Evolutionary conservation across 2,888 invertebrate species (phyloP).

Genomic region (Drosophila robusta): DNA sequence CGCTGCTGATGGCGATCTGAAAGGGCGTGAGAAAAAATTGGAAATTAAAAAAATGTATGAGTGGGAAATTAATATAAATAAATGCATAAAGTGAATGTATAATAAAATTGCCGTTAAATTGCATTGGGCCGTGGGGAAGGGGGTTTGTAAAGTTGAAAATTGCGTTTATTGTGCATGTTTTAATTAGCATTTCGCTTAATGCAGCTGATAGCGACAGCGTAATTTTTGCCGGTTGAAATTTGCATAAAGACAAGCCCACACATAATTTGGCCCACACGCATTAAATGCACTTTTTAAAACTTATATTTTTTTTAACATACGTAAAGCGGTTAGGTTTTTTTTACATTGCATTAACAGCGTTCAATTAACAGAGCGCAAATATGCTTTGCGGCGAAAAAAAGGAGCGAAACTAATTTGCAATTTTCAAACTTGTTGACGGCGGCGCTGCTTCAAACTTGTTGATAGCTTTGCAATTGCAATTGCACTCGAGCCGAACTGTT

Average conservation of each 20-base stretch:
- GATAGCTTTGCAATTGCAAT: conserved; percentile 34
- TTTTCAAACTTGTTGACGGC: conserved; percentile 39
- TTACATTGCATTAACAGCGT: conserved; percentile 10
- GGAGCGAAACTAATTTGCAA: background rate
- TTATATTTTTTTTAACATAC: background rate
- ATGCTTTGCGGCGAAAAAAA: conserved; percentile 10
- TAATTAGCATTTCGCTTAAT: conserved; percentile 52
- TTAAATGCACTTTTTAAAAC: background rate
- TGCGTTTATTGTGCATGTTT: conserved; percentile 57
- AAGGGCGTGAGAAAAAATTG: conserved; percentile 19
- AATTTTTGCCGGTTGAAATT: conserved; percentile 32
- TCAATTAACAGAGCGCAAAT: conserved; percentile 8
- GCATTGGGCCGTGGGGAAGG: conserved; percentile 9
- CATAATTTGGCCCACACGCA: background rate
- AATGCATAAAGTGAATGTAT: conserved; percentile 19
- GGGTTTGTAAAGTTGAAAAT: conserved; percentile 26
- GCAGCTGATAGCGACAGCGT: conserved; percentile 23
- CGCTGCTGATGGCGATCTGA: conserved; percentile 45
- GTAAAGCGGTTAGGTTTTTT: background rate
- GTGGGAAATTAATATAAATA: conserved; percentile 1
- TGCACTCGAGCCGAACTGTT: conserved; percentile 60
- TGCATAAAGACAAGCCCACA: conserved; percentile 20
- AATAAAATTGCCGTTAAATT: conserved; percentile 55
- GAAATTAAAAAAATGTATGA: conserved; percentile 14
- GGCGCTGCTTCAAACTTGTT: conserved; percentile 35